A percentile compares a stretch with the other conserved stretches of the same genome.
Conservation (phyloP, 2,113 vertebrate genomes). For the Hiodon tergisus region DNA sequence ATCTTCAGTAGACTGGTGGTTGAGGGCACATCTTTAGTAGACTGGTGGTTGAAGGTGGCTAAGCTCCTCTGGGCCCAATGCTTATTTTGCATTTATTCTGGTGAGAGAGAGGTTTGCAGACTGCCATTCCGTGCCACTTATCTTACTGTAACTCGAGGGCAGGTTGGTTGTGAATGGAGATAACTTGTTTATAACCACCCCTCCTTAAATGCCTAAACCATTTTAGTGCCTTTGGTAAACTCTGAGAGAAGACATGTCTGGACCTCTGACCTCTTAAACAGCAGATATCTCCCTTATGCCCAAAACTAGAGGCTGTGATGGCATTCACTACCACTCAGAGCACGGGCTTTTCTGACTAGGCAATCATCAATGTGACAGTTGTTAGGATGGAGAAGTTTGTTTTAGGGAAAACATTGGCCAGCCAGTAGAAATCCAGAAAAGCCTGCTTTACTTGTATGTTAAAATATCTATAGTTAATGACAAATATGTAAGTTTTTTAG, state of each 20-base stretch:
- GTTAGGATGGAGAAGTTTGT: constrained; percentile 28
- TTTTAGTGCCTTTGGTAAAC: background rate
- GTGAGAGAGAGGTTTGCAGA: background rate
- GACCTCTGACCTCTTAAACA: background rate
- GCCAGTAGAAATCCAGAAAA: no score
- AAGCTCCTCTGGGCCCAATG: background rate
- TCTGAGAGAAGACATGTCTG: background rate
- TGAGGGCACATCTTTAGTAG: no score
- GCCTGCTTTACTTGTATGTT: no score
- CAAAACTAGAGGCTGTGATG: background rate
- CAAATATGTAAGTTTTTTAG: no score
- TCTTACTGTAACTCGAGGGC: background rate
- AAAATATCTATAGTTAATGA: no score
- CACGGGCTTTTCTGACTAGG: constrained; percentile 37
- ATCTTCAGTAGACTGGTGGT: no score
- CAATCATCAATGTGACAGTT: constrained; percentile 47
- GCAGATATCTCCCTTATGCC: background rate
- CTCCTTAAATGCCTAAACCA: background rate
- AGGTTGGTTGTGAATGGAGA: constrained; percentile 2
- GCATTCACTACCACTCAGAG: background rate
- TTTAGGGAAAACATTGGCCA: no score
- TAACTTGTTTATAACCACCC: background rate
- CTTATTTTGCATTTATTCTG: background rate
- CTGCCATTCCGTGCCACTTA: background rate
- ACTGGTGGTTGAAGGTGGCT: no score